phyloP scores from a whole-genome alignment of 2,888 invertebrate genomes.

The Sturmia bella region DNA sequence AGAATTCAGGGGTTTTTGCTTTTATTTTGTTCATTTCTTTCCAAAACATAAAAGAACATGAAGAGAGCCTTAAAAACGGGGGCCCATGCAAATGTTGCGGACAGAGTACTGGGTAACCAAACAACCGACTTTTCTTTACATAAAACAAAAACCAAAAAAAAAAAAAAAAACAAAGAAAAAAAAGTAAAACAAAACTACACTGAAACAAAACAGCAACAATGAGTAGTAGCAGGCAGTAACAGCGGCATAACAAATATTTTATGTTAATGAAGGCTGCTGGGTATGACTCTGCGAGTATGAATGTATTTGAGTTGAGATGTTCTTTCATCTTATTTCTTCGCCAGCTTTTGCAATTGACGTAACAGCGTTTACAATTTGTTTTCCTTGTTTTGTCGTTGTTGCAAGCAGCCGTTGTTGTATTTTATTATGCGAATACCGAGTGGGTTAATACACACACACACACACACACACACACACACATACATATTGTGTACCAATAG shows the following conservation, averaged over 20 bases:
- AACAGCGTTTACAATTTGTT: constrained; percentile 50
- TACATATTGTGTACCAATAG: too few species aligned
- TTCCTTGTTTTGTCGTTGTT: constrained; percentile 24
- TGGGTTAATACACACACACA: not conserved
- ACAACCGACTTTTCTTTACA: constrained; percentile 41
- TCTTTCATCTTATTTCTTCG: constrained; percentile 57
- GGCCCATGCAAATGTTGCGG: constrained; percentile 15
- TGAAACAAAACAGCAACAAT: constrained; percentile 44
- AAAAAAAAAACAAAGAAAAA: not conserved
- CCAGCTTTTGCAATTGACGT: constrained; percentile 61
- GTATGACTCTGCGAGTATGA: constrained; percentile 2
- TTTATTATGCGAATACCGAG: constrained; percentile 33
- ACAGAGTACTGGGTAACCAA: constrained; percentile 27
- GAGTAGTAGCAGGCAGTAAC: constrained; percentile 21
- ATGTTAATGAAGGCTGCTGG: constrained; percentile 67
- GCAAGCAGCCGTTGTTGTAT: constrained; percentile 25
- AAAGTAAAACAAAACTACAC: constrained; percentile 45
- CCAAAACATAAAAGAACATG: constrained; percentile 24
- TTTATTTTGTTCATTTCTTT: constrained; percentile 34
- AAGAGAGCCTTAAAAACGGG: not conserved
- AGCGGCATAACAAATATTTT: constrained; percentile 51
- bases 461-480: too few species aligned
- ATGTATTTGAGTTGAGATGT: constrained; percentile 32
- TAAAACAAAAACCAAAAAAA: too few species aligned
- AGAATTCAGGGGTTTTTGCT: constrained; percentile 12